These are phyloP conservation scores for Rhyacophila brunnea DNA, from an alignment of 1,140 invertebrate genomes.

Conservation along the genomic window DNA sequence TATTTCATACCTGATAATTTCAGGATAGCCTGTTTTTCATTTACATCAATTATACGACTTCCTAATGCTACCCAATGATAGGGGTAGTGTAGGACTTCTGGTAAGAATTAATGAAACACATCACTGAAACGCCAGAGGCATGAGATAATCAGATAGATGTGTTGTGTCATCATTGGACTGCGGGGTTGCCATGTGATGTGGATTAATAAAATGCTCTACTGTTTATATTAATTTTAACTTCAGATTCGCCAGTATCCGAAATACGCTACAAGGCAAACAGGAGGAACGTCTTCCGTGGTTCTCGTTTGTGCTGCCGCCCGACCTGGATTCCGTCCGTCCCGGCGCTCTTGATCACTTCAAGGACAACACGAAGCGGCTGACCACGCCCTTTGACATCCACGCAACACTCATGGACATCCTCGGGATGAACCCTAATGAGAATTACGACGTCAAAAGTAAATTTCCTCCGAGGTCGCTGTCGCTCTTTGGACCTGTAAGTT, in stretches of 20 bases:
- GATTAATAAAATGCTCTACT: no score
- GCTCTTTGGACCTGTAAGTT: slow-evolving; percentile 67
- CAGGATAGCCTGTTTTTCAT: no score
- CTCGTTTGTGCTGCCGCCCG: slow-evolving; percentile 69
- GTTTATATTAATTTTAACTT: slow-evolving; percentile 22
- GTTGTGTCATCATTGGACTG: no score
- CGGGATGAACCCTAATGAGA: slow-evolving; percentile 45
- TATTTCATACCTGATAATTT: no score
- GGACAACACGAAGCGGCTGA: slow-evolving; percentile 67
- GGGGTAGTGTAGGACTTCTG: no score
- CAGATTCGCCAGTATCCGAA: slow-evolving; percentile 77
- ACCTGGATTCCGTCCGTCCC: slow-evolving; percentile 61
- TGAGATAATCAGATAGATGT: no score
- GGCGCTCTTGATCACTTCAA: slow-evolving; percentile 64
- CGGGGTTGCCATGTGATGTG: no score
- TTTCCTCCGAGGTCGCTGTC: slow-evolving; percentile 63
- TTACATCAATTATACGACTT: no score
- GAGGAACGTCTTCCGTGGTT: slow-evolving; percentile 88
- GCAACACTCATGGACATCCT: slow-evolving; percentile 67
- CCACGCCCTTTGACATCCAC: slow-evolving; percentile 81
- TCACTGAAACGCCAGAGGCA: no score
- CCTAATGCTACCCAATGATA: no score
- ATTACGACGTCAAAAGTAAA: slow-evolving; percentile 47
- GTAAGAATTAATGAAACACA: no score
- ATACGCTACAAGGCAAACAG: slow-evolving; percentile 84